These are phyloP conservation scores for Petaurus breviceps DNA, from an alignment of 2,113 vertebrate species.

Conservation along the genomic window DNA sequence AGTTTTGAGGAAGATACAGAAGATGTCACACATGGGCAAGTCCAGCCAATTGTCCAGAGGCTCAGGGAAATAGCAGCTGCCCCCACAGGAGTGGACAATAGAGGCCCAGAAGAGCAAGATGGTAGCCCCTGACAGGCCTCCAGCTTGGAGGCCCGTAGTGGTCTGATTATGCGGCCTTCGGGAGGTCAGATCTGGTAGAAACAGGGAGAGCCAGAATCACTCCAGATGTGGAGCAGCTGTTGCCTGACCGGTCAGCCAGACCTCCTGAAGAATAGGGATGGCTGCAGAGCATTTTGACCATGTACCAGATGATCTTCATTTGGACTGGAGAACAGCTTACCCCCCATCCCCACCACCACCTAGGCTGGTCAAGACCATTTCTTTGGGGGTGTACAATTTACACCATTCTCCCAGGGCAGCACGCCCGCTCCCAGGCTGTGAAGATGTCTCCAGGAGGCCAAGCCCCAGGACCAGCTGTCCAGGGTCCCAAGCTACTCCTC, in stretches of 20 bases:
- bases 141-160: constrained; percentile 45
- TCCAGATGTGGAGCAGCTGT: constrained; percentile 76
- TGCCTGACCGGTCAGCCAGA: constrained; percentile 72
- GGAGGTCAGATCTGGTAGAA: constrained; percentile 67
- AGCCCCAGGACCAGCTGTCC: not conserved
- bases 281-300: constrained; percentile 42
- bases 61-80: not conserved
- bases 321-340: not conserved
- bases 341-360: not conserved
- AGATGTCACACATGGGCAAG: not conserved
- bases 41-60: not conserved
- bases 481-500: not conserved
- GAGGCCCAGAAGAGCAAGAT: not conserved
- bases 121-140: constrained; percentile 58
- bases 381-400: not conserved
- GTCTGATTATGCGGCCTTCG: constrained; percentile 54
- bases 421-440: not conserved
- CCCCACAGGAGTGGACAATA: not conserved
- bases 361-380: not conserved
- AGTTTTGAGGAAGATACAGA: not conserved
- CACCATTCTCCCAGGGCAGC: not conserved
- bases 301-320: not conserved
- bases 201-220: constrained; percentile 37
- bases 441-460: not conserved
- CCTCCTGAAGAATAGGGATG: constrained; percentile 46